Base-by-base conservation (phyloP, 2,797 vertebrate species). In the Semaprochilodus insignis region DNA sequence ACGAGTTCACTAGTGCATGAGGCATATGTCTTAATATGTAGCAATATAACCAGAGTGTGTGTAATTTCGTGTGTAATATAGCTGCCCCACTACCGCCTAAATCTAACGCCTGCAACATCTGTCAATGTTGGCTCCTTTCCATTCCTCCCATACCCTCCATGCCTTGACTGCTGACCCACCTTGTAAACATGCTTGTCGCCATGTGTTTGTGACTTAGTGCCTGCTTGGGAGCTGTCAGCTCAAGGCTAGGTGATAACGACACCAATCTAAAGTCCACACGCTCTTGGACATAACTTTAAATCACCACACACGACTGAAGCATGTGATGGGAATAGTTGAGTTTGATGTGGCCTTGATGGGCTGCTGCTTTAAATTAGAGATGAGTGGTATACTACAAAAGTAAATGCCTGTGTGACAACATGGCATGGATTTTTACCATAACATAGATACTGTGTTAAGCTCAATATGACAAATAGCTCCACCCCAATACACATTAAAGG, bases 141-240 rank as follows among this genome's bases (percentile, higher is more conserved):
- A 87, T 90, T 85, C 83, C 83, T 34, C 14, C 54, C 75, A 80
- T 89, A 81, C 85, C 82, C 81, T 65, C 40, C n/a, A 34, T 23
- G 57, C 63, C 87, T 82, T 59, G 82, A 66, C 72, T 54, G 63
- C 71, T 90, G 88, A 93, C 90, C 91, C 81, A 55, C 15, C 75
- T 83, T 80, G 76, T 90, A 90, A 92, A 90, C 91, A 87, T 83
- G 78, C 81, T 83, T 62, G 78, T 81, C 54, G 85, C 27, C 15
- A 82, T 85, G 85, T 17, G 16, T 48, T n/a, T 44, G 51, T 80
- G 40, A 81, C 75, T 62, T 63, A 83, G 76, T 85, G 85, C 86
- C 85, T 86, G 48, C 34, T 34, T 54, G 60, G 87, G 85, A 90
- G 82, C 80, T 23, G 73, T 63, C 55, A 70, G 60, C 80, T 60